Evolutionary conservation across 2,888 invertebrate genomes (phyloP), one percentile per base, ranked within the genome.

Genomic region (Epirrita christyi): DNA sequence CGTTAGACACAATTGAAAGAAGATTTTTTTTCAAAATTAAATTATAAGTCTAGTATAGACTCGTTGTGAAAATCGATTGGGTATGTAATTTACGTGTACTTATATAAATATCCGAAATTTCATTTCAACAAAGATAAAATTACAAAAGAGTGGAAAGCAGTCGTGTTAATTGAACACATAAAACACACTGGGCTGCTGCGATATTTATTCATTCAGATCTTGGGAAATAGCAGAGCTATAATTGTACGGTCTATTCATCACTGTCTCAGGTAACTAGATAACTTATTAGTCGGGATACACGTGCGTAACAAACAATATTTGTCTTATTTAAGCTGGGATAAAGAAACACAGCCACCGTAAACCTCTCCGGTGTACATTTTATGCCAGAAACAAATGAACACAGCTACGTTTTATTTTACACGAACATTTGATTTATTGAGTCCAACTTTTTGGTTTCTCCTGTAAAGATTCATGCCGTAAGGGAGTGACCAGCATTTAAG

Each of bases 191-290:
- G 64, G 60, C 61, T 69, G 59, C 61, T 71, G 67, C 63, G 75
- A 71, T 76, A 73, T 80, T 73, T 71, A 75, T 62, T 60, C 55
- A 67, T 63, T 63, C 56, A 61, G 65, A 71, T 70, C 68, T 69
- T 64, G 67, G 50, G 57, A 52, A 57, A 61, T 58, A 60, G 60
- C 61, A 63, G 61, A 36, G 65, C 66, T 70, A 63, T 77, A 75
- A 80, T 81, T 76, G 73, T 71, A 66, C 71, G 66, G 63, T 67
- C 70, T 73, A 77, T 81, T 80, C 80, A 74, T 81, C 75, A 73
- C 75, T 76, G 81, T 76, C 78, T 73, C 63, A 73, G 68, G 72
- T 78, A 82, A 80, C 76, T 74, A 74, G 77, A 73, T 82, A 79
- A 80, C 69, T 75, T 79, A 81, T 77, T 76, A 75, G 67, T 68